Percentiles rank a stretch among this genome's conserved stretches.
phyloP scores from a whole-genome alignment of 23 tunicate species.

The Halocynthia aurantium region DNA sequence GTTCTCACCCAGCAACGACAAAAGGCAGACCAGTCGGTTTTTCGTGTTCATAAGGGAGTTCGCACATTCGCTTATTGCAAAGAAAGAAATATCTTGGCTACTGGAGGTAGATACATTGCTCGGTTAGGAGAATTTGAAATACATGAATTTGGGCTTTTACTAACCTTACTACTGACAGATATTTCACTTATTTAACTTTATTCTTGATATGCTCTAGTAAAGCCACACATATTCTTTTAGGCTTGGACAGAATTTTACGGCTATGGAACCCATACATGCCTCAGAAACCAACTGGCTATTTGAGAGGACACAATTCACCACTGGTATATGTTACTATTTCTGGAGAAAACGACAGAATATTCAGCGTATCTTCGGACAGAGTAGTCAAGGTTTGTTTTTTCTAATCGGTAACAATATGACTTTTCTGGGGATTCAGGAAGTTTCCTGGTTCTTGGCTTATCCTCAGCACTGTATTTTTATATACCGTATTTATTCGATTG shows the following conservation, averaged over 20 bases:
- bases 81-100: slow-evolving; percentile 66
- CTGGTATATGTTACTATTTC: slow-evolving; percentile 59
- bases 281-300: slow-evolving; percentile 69
- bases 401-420: no score
- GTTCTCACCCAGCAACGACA: slow-evolving; percentile 49
- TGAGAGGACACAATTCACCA: slow-evolving; percentile 85
- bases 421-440: no score
- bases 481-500: no score
- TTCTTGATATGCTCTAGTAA: no score
- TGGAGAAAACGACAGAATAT: slow-evolving; percentile 61
- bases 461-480: no score
- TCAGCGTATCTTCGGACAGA: slow-evolving; percentile 80
- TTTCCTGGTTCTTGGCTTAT: no score
- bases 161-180: no score
- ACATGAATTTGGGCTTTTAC: no score
- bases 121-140: no score
- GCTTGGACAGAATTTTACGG: slow-evolving; percentile 85
- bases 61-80: slow-evolving; percentile 69
- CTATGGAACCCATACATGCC: slow-evolving; percentile 85
- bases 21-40: slow-evolving; percentile 83
- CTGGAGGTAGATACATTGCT: slow-evolving; percentile 52
- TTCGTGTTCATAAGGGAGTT: slow-evolving; percentile 88
- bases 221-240: slow-evolving; percentile 4
- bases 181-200: no score
- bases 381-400: slow-evolving; percentile 35